Evolutionary conservation across 2,113 vertebrate species (phyloP).

Genomic region (Lates calcarifer): DNA sequence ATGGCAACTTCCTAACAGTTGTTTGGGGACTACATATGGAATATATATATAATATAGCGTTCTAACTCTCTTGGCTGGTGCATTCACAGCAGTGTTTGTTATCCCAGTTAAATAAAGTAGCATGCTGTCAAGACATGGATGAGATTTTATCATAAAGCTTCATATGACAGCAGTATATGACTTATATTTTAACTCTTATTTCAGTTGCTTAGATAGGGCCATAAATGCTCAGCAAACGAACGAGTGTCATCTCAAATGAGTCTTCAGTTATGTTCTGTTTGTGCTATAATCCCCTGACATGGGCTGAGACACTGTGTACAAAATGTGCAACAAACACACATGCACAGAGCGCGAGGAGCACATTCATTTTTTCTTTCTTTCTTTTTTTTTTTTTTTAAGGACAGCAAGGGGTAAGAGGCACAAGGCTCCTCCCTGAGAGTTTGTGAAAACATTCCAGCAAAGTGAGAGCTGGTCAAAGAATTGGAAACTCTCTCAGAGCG

Average conservation of each 20-base stretch:
- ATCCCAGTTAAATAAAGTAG: background rate
- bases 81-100: too few species aligned
- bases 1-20: too few species aligned
- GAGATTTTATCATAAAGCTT: background rate
- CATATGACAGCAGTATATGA: background rate
- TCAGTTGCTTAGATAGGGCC: too few species aligned
- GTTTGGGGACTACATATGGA: too few species aligned
- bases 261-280: background rate
- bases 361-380: slow-evolving; percentile 44
- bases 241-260: background rate
- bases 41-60: too few species aligned
- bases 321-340: slow-evolving; percentile 23
- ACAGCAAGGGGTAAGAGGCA: slow-evolving; percentile 64
- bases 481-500: slow-evolving; percentile 70
- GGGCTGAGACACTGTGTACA: slow-evolving; percentile 2
- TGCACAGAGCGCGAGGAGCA: slow-evolving; percentile 35
- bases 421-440: slow-evolving; percentile 84
- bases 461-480: slow-evolving; percentile 74
- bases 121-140: background rate
- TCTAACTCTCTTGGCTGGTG: background rate
- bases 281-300: background rate
- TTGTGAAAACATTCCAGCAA: slow-evolving; percentile 87
- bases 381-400: slow-evolving; percentile 29
- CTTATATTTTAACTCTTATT: too few species aligned
- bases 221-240: background rate